A percentile compares a stretch with the other conserved stretches of the same genome.
phyloP scores from a whole-genome alignment of 1,140 invertebrate species.

The Heterodera carotae region DNA sequence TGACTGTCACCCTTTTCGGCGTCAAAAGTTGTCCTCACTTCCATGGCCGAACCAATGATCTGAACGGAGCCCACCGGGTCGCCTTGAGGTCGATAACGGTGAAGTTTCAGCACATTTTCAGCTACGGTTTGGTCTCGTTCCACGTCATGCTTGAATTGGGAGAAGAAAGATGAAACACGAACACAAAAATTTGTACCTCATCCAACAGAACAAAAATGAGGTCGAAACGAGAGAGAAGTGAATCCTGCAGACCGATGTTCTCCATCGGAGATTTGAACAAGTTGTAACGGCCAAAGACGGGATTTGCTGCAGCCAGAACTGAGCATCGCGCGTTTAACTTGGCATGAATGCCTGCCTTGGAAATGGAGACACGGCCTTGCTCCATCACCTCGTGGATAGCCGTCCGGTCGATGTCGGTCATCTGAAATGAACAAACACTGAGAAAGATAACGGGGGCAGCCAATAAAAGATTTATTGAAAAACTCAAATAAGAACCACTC shows the following conservation, averaged over 20 bases:
- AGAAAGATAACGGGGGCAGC: neutral
- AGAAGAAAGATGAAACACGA: neutral
- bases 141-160: slow-evolving; percentile 71
- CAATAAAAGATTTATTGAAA: too few relatives aligned
- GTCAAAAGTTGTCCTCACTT: slow-evolving; percentile 75
- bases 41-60: slow-evolving; percentile 74
- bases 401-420: slow-evolving; percentile 98
- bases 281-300: slow-evolving; percentile 97
- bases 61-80: slow-evolving; percentile 91
- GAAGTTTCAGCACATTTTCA: slow-evolving; percentile 95
- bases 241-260: slow-evolving; percentile 97
- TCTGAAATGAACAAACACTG: slow-evolving; percentile 67
- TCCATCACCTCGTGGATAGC: slow-evolving; percentile 94
- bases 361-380: slow-evolving; percentile 84
- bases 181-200: slow-evolving; percentile 67
- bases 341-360: slow-evolving; percentile 97
- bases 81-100: slow-evolving; percentile 80
- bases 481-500: neutral
- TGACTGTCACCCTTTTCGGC: slow-evolving; percentile 72
- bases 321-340: slow-evolving; percentile 95
- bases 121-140: slow-evolving; percentile 88
- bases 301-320: slow-evolving; percentile 96
- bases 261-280: slow-evolving; percentile 99
- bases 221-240: slow-evolving; percentile 96
- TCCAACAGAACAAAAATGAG: slow-evolving; percentile 95